A percentile compares a stretch with the other conserved stretches of the same genome.
Evolutionary conservation across 2,888 invertebrate species (phyloP).

Genomic region (Metallyticus violacea): DNA sequence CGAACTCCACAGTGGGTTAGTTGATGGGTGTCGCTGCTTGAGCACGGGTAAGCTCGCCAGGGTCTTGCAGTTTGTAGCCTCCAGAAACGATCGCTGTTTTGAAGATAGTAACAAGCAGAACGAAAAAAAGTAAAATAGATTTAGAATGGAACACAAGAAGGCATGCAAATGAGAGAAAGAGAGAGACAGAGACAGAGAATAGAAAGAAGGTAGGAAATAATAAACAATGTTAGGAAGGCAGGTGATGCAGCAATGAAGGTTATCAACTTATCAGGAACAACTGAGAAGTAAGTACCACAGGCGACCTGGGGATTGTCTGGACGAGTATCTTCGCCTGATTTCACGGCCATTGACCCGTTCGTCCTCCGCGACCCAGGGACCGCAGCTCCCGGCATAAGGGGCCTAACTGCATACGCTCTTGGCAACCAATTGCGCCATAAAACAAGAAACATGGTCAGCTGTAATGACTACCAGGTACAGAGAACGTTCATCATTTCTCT

Average conservation of each 20-base stretch:
- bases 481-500: no score
- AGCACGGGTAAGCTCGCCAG: no score
- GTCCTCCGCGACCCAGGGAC: not conserved
- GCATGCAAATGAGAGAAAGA: no score
- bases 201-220: not conserved
- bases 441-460: not conserved
- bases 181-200: not conserved
- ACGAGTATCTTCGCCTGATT: not conserved
- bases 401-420: not conserved
- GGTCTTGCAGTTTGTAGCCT: no score
- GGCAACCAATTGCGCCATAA: not conserved
- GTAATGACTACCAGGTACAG: not conserved
- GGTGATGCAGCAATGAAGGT: not conserved
- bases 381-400: not conserved
- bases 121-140: no score
- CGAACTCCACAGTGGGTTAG: no score
- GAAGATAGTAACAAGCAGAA: no score
- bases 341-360: constrained; percentile 1
- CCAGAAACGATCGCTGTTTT: no score
- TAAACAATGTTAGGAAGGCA: no score
- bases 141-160: no score
- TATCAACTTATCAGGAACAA: no score
- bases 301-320: not conserved
- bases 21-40: no score
- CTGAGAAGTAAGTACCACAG: not conserved